Evolutionary conservation across 2,113 vertebrate genomes (phyloP).

Genomic region (Pomatostomus ruficeps): DNA sequence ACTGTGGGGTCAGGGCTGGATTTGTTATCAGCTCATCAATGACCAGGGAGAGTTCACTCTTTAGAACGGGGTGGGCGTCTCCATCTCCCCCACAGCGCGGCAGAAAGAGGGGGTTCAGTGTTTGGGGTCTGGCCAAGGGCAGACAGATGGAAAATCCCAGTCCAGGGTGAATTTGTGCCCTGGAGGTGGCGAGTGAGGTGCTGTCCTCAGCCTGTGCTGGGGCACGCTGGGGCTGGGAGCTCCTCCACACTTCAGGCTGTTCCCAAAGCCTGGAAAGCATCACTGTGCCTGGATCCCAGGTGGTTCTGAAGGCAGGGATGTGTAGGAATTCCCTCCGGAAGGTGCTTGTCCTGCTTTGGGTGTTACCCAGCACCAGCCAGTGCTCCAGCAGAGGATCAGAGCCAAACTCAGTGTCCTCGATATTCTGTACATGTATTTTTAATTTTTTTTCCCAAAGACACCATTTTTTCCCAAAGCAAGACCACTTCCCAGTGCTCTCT

Average conservation of each 20-base stretch:
- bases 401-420: background rate
- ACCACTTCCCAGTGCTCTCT: background rate
- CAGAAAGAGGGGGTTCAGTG: background rate
- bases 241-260: background rate
- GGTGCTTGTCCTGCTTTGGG: background rate
- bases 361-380: background rate
- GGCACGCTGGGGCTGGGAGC: background rate
- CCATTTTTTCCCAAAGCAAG: background rate
- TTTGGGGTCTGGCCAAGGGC: background rate
- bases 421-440: background rate
- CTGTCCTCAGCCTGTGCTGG: background rate
- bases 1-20: background rate
- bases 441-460: background rate
- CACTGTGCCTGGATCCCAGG: fast-evolving
- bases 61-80: background rate
- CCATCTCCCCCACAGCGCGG: background rate
- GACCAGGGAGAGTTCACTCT: background rate
- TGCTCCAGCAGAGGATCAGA: background rate
- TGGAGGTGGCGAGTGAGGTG: fast-evolving
- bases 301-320: fast-evolving
- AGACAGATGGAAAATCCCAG: background rate
- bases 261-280: background rate
- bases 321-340: background rate
- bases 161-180: too few relatives aligned
- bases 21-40: background rate